Evolutionary conservation across 2,797 vertebrate genomes (phyloP), one percentile per base, ranked within the genome.

Genomic region (Eulemur rubriventer): DNA sequence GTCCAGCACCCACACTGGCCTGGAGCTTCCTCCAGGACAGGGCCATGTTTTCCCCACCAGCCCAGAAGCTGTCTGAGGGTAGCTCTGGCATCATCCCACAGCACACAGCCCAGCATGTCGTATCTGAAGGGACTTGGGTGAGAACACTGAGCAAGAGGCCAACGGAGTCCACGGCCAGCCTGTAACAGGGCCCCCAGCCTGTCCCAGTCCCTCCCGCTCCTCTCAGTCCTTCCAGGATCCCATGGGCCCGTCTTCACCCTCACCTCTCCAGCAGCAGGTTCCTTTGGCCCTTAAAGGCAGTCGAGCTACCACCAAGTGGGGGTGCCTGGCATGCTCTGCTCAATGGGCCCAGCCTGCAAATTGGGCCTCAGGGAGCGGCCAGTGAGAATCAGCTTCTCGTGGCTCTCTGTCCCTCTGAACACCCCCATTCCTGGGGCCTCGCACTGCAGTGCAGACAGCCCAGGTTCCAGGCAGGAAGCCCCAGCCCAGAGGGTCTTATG

Each of bases 141-240:
- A 87, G 38, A 75, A 78, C 33, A 17, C 76, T 17, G 8, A 82
- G 61, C 1, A 35, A 61, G 24, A 55, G 67, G 57, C 24, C 20
- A 13, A 24, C 0, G 41, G 33, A 24, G 46, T 33, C 78, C 22
- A 28, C 1, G 14, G n/a, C 18, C 69, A 18, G 35, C 38, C 69
- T 83, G 41, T 4, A 1, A 41, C 72, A 89, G 65, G 46, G 4
- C 30, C 41, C 24, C 30, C 2, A 0, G n/a, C 41, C n/a, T 65
- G 28, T 26, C n/a, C 24, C 4, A 0, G 38, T n/a, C n/a, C 57
- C 38, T 26, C 14, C 33, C 0, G 35, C 0, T 0, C 50, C 50
- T 20, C 87, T 69, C 67, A 22, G 78, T 33, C 57, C 35, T 18
- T 50, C 72, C 20, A 38, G 22, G n/a, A 12, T 18, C 38, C 78